Evolutionary conservation across 1,140 invertebrate species (phyloP), one percentile per base, ranked within the genome.

Genomic region (Marisa cornuarietis): DNA sequence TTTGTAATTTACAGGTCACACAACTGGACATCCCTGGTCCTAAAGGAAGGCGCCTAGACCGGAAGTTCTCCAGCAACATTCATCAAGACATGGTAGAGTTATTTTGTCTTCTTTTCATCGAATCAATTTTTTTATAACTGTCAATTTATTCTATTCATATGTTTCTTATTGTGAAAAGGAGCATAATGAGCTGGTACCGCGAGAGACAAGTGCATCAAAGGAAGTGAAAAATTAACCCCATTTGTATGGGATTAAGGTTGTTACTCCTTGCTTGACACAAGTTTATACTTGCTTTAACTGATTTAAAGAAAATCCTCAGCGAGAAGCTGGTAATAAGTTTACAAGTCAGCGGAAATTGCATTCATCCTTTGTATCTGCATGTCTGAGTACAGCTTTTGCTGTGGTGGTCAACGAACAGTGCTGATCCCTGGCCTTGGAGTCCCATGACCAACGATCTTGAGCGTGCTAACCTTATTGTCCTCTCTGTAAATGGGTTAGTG

Each of bases 361-460:
- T 62, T 11, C 5, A 62, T 16, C 58, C 31, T 72, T 54, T 66
- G 54, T 31, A 4, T 51, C 71, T 20, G 51, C 24, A 51, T 20
- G 49, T 26, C 75, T 79, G 75, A 58, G 75, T 82, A 20, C 81
- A 94, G 93, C 88, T 94, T 80, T 88, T 94, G 81, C 93, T 95
- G 76, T 96, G 95, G 95, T 95, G 95, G 91, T 93, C 95, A 88
- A 94, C 93, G 71, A 93, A 94, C 18, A 94, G 94, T 88, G 95
- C 95, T 87, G 95, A 96, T 90, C 94, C 95, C 20, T 95, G 95
- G 90, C 95, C 95, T 16, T 96, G 95, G 95, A 94, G 94, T 89
- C 95, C 95, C 52, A 92, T 94, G 78, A 93, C 94, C 31, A 94
- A 94, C 88, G 95, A 96, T 88, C 93, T 94, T 84, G 95, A 96